phyloP scores from a whole-genome alignment of 2,113 vertebrate species.

The Charina bottae region DNA sequence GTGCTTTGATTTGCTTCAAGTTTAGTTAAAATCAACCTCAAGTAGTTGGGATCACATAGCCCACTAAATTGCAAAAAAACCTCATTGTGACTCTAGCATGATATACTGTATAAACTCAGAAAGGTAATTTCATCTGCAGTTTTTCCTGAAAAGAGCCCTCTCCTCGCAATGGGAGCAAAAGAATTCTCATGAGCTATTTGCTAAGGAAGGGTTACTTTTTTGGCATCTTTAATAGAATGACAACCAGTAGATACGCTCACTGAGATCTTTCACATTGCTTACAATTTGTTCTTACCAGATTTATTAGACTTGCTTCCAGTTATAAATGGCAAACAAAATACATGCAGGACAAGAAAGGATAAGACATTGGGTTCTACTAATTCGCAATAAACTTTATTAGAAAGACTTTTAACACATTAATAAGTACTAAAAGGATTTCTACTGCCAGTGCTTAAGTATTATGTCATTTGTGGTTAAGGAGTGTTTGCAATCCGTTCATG shows the following conservation, averaged over 20 bases:
- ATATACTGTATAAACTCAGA: no score
- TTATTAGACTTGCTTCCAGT: background rate
- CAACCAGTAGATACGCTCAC: background rate
- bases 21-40: no score
- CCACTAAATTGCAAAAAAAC: no score
- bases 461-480: background rate
- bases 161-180: background rate
- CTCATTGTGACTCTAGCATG: no score
- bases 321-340: background rate
- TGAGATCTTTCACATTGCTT: background rate
- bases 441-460: background rate
- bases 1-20: no score
- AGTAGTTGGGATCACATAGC: no score
- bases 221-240: background rate
- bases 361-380: background rate
- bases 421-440: background rate
- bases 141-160: background rate
- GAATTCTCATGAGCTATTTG: background rate
- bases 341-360: conserved; percentile 15
- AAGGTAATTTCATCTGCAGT: no score
- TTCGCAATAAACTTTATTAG: background rate
- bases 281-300: rapidly evolving
- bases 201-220: background rate
- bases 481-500: background rate
- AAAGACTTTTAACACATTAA: background rate